Conservation (phyloP, 2,888 invertebrate genomes). For the Scaptomyza flava region DNA sequence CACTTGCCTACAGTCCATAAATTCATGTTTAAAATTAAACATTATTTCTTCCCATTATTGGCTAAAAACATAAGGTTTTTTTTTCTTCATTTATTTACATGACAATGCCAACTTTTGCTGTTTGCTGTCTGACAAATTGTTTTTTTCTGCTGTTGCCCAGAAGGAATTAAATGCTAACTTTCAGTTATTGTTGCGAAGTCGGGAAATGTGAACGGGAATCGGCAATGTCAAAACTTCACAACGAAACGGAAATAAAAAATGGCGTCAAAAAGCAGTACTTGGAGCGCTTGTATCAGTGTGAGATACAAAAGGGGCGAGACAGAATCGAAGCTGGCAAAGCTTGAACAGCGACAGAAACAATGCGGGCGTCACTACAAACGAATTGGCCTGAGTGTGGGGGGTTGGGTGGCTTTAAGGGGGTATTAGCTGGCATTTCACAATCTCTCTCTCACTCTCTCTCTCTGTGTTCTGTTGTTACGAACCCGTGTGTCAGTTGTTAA, state of each 20-base stretch:
- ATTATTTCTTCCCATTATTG: slow-evolving; percentile 3
- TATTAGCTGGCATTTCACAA: slow-evolving; percentile 2
- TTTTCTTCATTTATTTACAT: slow-evolving; percentile 21
- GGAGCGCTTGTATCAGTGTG: slow-evolving; percentile 22
- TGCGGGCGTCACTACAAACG: slow-evolving; percentile 19
- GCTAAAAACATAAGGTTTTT: not conserved
- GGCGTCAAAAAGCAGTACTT: slow-evolving; percentile 38
- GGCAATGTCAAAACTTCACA: slow-evolving; percentile 1
- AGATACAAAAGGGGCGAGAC: slow-evolving; percentile 15
- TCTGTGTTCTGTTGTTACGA: slow-evolving; percentile 5
- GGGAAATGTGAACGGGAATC: slow-evolving; percentile 13
- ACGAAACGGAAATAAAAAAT: not conserved
- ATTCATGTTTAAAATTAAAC: slow-evolving; percentile 10
- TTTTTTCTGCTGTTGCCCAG: slow-evolving; percentile 33
- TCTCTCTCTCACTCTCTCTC: slow-evolving; percentile 3
- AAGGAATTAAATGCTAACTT: slow-evolving; percentile 43
- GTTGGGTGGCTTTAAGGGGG: too few species aligned
- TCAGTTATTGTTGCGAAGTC: slow-evolving; percentile 1
- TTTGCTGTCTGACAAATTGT: slow-evolving; percentile 67
- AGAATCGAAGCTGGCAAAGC: slow-evolving; percentile 52
- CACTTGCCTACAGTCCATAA: not conserved
- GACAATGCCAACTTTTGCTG: slow-evolving; percentile 44
- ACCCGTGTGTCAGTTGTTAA: slow-evolving; percentile 49
- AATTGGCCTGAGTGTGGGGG: not conserved
- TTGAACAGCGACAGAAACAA: slow-evolving; percentile 57